phyloP scores from a whole-genome alignment of 1,140 invertebrate genomes.

The Phenacoccus solenopsis region DNA sequence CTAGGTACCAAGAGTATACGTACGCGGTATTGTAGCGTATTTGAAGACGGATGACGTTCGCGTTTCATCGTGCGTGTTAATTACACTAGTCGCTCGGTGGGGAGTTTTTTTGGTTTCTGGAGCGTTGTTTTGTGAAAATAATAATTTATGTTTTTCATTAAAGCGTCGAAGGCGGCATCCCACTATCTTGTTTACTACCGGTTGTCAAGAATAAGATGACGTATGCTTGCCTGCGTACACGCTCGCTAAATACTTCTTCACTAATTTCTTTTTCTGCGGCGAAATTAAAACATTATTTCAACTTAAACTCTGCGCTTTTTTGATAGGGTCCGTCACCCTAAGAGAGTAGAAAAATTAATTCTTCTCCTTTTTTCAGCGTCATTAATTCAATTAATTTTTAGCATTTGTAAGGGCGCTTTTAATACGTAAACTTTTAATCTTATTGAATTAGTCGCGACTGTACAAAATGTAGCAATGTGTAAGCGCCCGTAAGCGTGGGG shows the following conservation, averaged over 20 bases:
- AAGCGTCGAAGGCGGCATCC: conserved; percentile 7
- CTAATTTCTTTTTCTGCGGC: conserved; percentile 10
- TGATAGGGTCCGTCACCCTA: background rate
- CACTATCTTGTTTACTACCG: background rate
- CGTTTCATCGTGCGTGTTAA: background rate
- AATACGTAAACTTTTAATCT: too few relatives aligned
- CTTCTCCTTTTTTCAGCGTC: too few relatives aligned
- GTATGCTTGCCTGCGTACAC: conserved; percentile 6
- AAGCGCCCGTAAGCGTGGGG: too few relatives aligned
- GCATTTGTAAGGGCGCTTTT: too few relatives aligned
- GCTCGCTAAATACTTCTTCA: conserved; percentile 13
- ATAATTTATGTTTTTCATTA: conserved; percentile 18
- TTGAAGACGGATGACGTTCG: background rate
- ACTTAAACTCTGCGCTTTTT: background rate
- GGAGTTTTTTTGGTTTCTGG: background rate
- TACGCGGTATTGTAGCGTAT: too few relatives aligned
- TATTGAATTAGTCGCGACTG: too few relatives aligned
- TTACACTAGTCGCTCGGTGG: background rate
- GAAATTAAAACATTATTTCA: conserved; percentile 16
- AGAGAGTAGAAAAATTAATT: too few relatives aligned
- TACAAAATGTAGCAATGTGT: too few relatives aligned
- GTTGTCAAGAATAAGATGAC: conserved; percentile 17
- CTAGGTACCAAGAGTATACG: too few relatives aligned
- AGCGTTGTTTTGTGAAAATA: conserved; percentile 9
- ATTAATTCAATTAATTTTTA: too few relatives aligned